These are phyloP conservation scores for Dione vanillae DNA, from an alignment of 2,888 invertebrate genomes.

Conservation along the genomic window DNA sequence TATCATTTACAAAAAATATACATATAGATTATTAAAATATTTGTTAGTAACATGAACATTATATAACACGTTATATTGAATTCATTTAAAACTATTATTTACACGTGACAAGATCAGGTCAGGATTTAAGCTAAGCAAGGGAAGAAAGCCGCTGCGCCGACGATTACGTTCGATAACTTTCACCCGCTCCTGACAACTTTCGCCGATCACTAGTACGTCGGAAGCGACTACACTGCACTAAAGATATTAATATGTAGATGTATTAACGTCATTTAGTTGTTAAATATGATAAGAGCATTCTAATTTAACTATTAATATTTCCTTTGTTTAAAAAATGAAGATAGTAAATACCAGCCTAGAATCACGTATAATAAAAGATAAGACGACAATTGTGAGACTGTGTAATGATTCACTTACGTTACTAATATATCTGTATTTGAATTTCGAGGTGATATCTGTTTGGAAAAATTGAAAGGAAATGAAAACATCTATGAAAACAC, in stretches of 20 bases:
- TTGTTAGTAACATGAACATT: neutral
- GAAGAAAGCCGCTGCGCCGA: slow-evolving; percentile 44
- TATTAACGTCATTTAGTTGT: neutral
- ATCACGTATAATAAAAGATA: too few species aligned
- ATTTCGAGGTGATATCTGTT: too few species aligned
- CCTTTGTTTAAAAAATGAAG: too few species aligned
- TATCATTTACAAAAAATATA: too few species aligned
- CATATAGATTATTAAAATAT: neutral
- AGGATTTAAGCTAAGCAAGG: slow-evolving; percentile 32
- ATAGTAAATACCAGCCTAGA: too few species aligned
- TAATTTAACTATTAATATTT: too few species aligned
- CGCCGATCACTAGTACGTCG: slow-evolving; percentile 45
- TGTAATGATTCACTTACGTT: too few species aligned
- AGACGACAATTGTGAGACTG: too few species aligned
- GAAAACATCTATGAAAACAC: too few species aligned
- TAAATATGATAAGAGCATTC: neutral
- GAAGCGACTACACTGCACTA: slow-evolving; percentile 12
- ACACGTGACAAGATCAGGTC: neutral
- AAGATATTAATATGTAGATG: slow-evolving; percentile 2
- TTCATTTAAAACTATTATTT: neutral
- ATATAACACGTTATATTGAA: neutral
- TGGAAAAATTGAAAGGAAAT: too few species aligned
- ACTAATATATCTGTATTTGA: too few species aligned
- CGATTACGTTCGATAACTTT: slow-evolving; percentile 49
- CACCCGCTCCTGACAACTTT: slow-evolving; percentile 51